phyloP scores from a whole-genome alignment of 2,888 invertebrate species.

The Autographa pulchrina region DNA sequence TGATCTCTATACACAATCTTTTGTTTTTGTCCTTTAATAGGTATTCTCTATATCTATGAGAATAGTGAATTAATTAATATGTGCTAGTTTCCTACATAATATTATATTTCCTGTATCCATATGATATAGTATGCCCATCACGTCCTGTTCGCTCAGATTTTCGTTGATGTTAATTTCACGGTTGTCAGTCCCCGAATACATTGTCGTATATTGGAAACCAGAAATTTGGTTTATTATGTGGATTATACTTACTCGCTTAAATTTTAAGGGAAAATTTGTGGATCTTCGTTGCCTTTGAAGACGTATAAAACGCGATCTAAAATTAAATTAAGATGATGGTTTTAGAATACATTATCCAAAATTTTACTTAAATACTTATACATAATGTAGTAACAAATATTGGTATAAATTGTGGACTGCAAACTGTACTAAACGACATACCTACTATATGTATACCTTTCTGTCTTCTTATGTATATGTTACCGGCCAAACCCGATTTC shows the following conservation, averaged over 20 bases:
- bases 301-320: neutral
- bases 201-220: constrained; percentile 60
- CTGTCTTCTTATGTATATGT: too few relatives aligned
- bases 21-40: too few relatives aligned
- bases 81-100: neutral
- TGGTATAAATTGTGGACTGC: too few relatives aligned
- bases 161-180: constrained; percentile 77
- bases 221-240: constrained; percentile 54
- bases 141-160: constrained; percentile 65
- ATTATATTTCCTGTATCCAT: constrained; percentile 15
- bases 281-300: neutral
- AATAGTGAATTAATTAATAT: too few relatives aligned
- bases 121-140: constrained; percentile 57
- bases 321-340: neutral
- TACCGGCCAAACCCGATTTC: too few relatives aligned
- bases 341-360: neutral
- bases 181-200: constrained; percentile 69
- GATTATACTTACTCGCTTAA: constrained; percentile 34
- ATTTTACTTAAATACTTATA: too few relatives aligned
- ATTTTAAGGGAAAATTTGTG: constrained; percentile 30
- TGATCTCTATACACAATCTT: too few relatives aligned
- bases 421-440: too few relatives aligned
- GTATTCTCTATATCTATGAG: too few relatives aligned
- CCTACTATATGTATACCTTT: too few relatives aligned
- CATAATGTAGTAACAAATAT: too few relatives aligned